These are phyloP conservation scores for Porites evermanni DNA, from an alignment of 92 coral and sea anemone species.

Conservation along the genomic window DNA sequence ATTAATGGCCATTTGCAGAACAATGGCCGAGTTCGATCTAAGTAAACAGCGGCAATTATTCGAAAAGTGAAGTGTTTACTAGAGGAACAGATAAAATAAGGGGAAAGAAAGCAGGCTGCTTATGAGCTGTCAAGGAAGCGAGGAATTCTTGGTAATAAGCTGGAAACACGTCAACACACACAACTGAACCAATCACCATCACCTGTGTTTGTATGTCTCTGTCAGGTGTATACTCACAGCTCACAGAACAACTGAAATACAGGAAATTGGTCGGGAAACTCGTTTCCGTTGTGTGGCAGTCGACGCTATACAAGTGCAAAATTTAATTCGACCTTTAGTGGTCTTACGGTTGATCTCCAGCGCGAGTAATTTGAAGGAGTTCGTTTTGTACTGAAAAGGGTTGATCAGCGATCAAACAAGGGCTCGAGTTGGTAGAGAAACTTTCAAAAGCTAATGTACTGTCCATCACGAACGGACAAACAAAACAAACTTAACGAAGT, in stretches of 20 bases:
- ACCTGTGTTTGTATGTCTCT: conserved; percentile 77
- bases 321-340: conserved; percentile 55
- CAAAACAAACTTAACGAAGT: conserved; percentile 24
- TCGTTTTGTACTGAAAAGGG: background rate
- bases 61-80: conserved; percentile 84
- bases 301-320: conserved; percentile 70
- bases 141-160: conserved; percentile 79
- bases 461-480: conserved; percentile 31
- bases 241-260: conserved; percentile 82
- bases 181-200: conserved; percentile 88
- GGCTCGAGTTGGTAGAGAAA: background rate
- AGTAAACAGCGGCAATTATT: conserved; percentile 90
- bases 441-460: conserved; percentile 13
- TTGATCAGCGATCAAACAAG: background rate
- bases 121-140: conserved; percentile 80
- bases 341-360: conserved; percentile 19
- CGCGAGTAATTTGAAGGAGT: background rate
- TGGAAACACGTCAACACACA: conserved; percentile 69
- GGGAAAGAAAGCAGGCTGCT: conserved; percentile 72
- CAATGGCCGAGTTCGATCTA: conserved; percentile 87
- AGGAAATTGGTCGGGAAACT: conserved; percentile 92
- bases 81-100: conserved; percentile 70
- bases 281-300: conserved; percentile 85
- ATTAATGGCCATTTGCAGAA: conserved; percentile 95
- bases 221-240: conserved; percentile 83